Evolutionary conservation across 1,140 invertebrate species (phyloP), one percentile per base, ranked within the genome.

Genomic region (Globodera rostochiensis): DNA sequence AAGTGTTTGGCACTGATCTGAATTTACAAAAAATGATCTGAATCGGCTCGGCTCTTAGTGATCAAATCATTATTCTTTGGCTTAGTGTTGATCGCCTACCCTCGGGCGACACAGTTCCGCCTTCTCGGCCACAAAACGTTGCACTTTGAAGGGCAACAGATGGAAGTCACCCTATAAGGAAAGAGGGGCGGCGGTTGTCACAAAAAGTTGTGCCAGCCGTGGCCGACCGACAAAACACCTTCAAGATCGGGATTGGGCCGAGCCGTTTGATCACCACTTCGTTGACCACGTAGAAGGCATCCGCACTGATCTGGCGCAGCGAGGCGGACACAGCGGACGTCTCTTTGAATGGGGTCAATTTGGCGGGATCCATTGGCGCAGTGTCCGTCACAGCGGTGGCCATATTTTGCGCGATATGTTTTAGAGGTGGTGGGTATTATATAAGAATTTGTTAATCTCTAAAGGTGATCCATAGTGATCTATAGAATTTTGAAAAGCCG

Each of bases 41-140:
- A 36, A 36, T 2, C 25, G 25, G 25, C 25, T 36, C 25, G 0
- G 0, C 2, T 0, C 0, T 36, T 2, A 36, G 25, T 36, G 25
- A 36, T 36, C 25, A 36, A 2, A 36, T 36, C 36, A 36, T 36
- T 36, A 3, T 36, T 36, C 36, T 36, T 36, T 36, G 3, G 36
- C 36, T 36, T 3, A 36, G 36, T 36, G 36, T 3, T 36, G 36
- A 36, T 36, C 57, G 19, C 13, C 19, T 64, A 76, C 74, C 36
- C 86, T 74, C 5, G 90, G 90, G 36, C 86, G 87, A 80, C 88
- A 88, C 81, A 90, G 74, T 77, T 90, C 89, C n/a, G 87, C 85
- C 82, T 90, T 89, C 79, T 89, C 88, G 46, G 89, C 89, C 47
- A 89, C 83, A 83, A 90, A 89, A 25, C 89, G 82, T 74, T 90